phyloP scores from a whole-genome alignment of 2,888 invertebrate species.

The Callyntrura guangdongensis region DNA sequence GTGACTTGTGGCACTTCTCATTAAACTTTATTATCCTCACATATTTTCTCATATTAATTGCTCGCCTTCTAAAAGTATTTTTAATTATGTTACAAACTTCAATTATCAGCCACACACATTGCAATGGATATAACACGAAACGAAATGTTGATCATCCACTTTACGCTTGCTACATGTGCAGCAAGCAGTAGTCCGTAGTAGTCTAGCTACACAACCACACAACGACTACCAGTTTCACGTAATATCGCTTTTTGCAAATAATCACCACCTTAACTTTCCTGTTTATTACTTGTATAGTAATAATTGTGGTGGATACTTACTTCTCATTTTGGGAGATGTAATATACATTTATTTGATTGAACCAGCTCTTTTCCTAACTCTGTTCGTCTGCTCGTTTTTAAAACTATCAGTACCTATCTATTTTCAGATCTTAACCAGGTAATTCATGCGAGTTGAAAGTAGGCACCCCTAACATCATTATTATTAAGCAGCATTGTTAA shows the following conservation, averaged over 20 bases:
- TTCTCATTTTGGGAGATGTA: conserved; percentile 2
- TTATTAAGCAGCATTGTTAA: too few relatives aligned
- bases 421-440: not conserved
- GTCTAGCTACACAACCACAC: not conserved
- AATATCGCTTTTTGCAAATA: conserved; percentile 47
- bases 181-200: too few relatives aligned
- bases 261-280: conserved; percentile 39
- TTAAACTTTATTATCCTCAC: conserved; percentile 40
- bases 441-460: not conserved
- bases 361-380: not conserved
- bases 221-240: conserved; percentile 58
- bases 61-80: conserved; percentile 62
- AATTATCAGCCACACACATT: conserved; percentile 45
- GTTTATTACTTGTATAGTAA: conserved; percentile 31
- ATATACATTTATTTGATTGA: conserved; percentile 8
- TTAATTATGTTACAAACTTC: conserved; percentile 62
- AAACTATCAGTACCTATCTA: not conserved
- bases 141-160: conserved; percentile 46
- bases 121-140: not conserved
- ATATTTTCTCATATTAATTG: conserved; percentile 57
- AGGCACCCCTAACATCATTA: not conserved
- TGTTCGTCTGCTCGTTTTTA: conserved; percentile 12
- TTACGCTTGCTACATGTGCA: conserved; percentile 9
- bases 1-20: conserved; percentile 49
- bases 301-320: not conserved